phyloP scores from a whole-genome alignment of 2,113 vertebrate genomes.

The Ginglymostoma cirratum region DNA sequence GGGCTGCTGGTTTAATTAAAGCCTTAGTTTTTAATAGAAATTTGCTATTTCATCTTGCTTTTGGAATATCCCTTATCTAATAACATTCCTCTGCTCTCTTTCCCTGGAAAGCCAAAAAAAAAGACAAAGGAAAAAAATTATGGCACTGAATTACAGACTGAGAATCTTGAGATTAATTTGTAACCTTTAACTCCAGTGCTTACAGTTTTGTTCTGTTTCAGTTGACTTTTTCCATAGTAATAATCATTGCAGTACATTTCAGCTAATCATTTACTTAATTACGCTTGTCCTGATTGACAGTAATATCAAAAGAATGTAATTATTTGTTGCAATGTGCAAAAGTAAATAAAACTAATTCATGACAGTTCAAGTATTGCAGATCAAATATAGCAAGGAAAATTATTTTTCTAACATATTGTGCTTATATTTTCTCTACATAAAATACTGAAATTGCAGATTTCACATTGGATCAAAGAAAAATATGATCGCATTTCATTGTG shows the following conservation, averaged over 20 bases:
- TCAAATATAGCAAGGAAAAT: not conserved
- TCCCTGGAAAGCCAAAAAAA: not conserved
- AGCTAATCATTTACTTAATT: not conserved
- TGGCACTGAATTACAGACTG: not conserved
- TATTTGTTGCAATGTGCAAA: not conserved
- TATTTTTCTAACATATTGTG: not conserved
- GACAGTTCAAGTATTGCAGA: not conserved
- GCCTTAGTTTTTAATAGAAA: not conserved
- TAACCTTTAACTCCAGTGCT: not conserved
- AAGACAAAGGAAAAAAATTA: not conserved
- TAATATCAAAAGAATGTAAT: not conserved
- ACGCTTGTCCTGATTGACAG: not conserved
- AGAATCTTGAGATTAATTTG: not conserved
- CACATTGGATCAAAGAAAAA: not conserved
- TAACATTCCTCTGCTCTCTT: not conserved
- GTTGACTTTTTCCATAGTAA: not conserved
- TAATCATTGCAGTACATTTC: not conserved
- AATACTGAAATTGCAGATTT: not conserved
- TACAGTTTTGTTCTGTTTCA: not conserved
- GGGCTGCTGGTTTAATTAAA: not conserved
- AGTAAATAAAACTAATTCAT: not conserved
- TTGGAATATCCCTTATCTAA: not conserved
- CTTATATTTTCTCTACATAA: not conserved
- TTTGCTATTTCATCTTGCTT: not conserved
- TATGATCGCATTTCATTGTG: not conserved